Base-by-base conservation (phyloP, 2,888 invertebrate genomes). In the Portevinia maculata region DNA sequence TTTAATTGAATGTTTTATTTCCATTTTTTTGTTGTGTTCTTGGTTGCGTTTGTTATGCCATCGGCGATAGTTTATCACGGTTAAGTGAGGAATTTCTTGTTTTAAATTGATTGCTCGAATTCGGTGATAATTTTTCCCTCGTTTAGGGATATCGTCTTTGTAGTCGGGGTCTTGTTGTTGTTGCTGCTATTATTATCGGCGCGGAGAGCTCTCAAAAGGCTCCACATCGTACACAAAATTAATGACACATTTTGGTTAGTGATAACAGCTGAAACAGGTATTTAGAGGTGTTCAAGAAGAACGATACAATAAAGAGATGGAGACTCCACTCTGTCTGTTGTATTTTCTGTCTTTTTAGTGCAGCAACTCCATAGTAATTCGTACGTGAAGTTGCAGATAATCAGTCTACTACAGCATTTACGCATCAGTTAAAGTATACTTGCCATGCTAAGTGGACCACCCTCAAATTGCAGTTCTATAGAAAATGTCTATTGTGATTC, bases 11-110 rank as follows among this genome's bases (percentile, higher is more conserved):
- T 84, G 84, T 84, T 84, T 84, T 84, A 79, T 84, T 84, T 79
- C 69, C 73, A 57, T 73, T 78, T 83, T 81, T 79, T 73, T 46
- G n/a, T 52, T 75, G 37, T 70, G 34, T 53, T 81, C 37, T 76
- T 70, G 67, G 75, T 73, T 85, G 85, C 84, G 81, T 84, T 81
- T 84, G 84, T 85, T 83, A 81, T 84, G 84, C 78, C 81, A 84
- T 76, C 73, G 73, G 70, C 73, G 84, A 85, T 85, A 84, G 84
- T 87, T 87, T 87, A 87, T 87, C 87, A 86, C 85, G 79, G 84
- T 85, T 84, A 87, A 87, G 87, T 87, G 87, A 87, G 85, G 86
- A 86, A 86, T 86, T 86, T 86, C 87, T 86, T 87, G 86, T 87
- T 86, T 85, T 60, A 86, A 87, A 86, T 86, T 87, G 87, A 86